phyloP scores from a whole-genome alignment of 2,888 invertebrate species.

The Ernsta delagoae region DNA sequence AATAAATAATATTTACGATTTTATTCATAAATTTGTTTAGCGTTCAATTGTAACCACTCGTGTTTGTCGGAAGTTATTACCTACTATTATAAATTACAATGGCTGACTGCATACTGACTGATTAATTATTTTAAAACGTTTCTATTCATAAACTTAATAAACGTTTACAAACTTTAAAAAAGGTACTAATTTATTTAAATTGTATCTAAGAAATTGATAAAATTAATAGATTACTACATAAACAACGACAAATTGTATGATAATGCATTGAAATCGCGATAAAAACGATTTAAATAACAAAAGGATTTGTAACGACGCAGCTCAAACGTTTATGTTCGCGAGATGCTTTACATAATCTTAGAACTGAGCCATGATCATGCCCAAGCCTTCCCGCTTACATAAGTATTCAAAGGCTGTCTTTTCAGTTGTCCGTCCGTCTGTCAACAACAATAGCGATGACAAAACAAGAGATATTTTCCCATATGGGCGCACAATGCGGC shows the following conservation, averaged over 20 bases:
- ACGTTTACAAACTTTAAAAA: no score
- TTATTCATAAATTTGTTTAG: constrained; percentile 13
- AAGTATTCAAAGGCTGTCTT: constrained; percentile 78
- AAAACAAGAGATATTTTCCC: constrained; percentile 82
- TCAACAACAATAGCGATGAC: constrained; percentile 77
- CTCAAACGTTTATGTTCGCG: constrained; percentile 40
- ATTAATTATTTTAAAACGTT: no score
- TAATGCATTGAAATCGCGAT: constrained; percentile 36
- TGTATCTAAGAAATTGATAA: no score
- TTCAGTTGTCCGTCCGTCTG: constrained; percentile 81
- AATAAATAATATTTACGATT: constrained; percentile 5
- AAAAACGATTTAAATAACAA: constrained; percentile 45
- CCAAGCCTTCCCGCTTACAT: constrained; percentile 60
- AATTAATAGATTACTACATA: not conserved
- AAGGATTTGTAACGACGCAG: constrained; percentile 44
- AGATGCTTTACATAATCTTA: constrained; percentile 58
- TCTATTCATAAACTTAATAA: no score
- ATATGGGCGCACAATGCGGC: constrained; percentile 77
- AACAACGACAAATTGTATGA: constrained; percentile 7
- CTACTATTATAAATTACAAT: no score
- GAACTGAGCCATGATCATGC: constrained; percentile 45
- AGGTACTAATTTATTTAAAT: no score
- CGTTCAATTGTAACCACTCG: no score
- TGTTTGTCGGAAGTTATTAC: not conserved
- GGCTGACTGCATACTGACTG: no score